Evolutionary conservation across 2,888 invertebrate genomes (phyloP).

Genomic region (Sinelater perroti): DNA sequence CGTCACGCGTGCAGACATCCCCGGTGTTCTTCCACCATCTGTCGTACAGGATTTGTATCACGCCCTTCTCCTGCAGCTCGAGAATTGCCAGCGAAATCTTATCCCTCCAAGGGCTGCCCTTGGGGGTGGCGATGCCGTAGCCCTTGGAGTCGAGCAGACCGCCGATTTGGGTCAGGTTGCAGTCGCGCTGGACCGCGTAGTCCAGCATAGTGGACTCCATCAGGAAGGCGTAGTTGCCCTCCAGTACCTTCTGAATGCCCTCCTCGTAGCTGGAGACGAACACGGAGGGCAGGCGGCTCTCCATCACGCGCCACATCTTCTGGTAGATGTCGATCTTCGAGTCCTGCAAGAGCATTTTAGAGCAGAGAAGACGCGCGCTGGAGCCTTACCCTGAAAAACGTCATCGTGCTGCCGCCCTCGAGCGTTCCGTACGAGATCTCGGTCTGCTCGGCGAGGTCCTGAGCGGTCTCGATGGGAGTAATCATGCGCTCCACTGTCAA

Average conservation of each 20-base stretch:
- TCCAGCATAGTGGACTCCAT: constrained; percentile 99
- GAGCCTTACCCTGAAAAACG: constrained; percentile 87
- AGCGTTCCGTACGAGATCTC: constrained; percentile 94
- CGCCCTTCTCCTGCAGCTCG: constrained; percentile 94
- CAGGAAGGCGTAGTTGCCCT: constrained; percentile 94
- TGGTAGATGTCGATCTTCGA: constrained; percentile 91
- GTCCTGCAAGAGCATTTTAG: constrained; percentile 64
- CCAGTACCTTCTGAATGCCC: constrained; percentile 85
- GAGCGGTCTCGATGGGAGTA: constrained; percentile 93
- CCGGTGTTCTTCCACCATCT: constrained; percentile 99
- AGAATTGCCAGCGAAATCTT: constrained; percentile 93
- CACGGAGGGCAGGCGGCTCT: constrained; percentile 77
- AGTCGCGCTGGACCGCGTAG: constrained; percentile 93
- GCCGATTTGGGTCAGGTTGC: constrained; percentile 97
- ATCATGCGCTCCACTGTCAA: constrained; percentile 96
- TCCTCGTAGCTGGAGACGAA: constrained; percentile 92
- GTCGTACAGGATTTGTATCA: constrained; percentile 91
- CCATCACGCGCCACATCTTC: constrained; percentile 96
- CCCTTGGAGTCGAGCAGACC: constrained; percentile 84
- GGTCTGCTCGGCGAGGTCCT: constrained; percentile 93
- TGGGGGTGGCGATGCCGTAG: constrained; percentile 97
- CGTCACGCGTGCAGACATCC: constrained; percentile 87
- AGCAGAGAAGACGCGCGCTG: background rate
- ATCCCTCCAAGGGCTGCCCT: constrained; percentile 96
- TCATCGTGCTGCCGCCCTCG: constrained; percentile 95